These are phyloP conservation scores for Charanyca ferruginea DNA, from an alignment of 2,888 invertebrate species.

Conservation along the genomic window DNA sequence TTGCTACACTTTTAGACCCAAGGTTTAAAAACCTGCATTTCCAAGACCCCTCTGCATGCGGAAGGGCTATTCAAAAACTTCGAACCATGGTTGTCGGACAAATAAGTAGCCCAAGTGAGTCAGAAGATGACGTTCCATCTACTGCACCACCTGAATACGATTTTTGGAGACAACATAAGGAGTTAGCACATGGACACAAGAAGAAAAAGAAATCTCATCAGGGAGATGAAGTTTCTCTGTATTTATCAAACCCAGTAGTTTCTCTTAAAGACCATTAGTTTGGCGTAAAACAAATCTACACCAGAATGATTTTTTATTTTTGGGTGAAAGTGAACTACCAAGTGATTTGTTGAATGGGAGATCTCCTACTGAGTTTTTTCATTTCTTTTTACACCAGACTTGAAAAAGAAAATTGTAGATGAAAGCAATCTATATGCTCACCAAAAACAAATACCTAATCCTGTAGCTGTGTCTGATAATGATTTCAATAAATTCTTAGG, in stretches of 20 bases:
- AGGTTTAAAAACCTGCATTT: constrained; percentile 67
- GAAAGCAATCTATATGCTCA: no score
- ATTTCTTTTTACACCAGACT: no score
- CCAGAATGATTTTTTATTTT: no score
- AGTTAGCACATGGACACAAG: constrained; percentile 63
- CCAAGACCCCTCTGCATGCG: constrained; percentile 63
- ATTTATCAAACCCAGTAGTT: constrained; percentile 62
- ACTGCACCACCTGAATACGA: constrained; percentile 60
- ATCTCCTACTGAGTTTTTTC: no score
- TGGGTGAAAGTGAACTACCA: no score
- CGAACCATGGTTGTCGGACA: constrained; percentile 54
- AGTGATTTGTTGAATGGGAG: no score
- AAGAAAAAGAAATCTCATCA: constrained; percentile 61
- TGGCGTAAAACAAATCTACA: no score
- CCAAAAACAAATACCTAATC: no score
- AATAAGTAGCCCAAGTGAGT: constrained; percentile 55
- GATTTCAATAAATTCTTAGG: no score
- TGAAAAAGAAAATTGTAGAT: no score
- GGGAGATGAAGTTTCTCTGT: constrained; percentile 64
- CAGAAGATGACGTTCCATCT: constrained; percentile 65
- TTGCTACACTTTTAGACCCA: constrained; percentile 45
- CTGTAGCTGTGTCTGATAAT: no score
- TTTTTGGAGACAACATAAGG: constrained; percentile 69
- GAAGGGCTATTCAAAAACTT: constrained; percentile 58
- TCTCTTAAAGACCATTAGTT: no score